These are phyloP conservation scores for Brachionus rotundiformis DNA, from an alignment of 1,140 invertebrate genomes.

Conservation along the genomic window DNA sequence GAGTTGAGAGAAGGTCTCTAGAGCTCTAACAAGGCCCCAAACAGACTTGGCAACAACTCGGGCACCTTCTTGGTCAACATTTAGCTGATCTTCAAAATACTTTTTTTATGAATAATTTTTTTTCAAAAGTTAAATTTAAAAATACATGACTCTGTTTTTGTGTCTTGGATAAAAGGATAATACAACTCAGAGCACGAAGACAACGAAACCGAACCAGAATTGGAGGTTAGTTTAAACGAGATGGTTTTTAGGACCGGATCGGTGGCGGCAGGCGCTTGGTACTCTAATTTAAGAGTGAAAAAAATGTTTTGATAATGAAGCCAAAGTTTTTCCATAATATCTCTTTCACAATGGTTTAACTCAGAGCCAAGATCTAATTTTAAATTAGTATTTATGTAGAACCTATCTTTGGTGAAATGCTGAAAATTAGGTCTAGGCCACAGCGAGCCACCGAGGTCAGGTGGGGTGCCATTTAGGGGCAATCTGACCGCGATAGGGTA, in stretches of 20 bases:
- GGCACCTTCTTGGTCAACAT: neutral
- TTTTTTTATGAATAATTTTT: neutral
- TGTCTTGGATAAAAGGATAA: constrained; percentile 40
- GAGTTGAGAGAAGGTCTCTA: constrained; percentile 52
- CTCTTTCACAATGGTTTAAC: constrained; percentile 37
- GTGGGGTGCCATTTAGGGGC: constrained; percentile 39
- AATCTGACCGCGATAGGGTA: constrained; percentile 46
- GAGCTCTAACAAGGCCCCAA: constrained; percentile 43
- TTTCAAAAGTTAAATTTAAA: neutral
- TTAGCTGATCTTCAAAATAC: constrained; percentile 30
- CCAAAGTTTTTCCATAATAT: constrained; percentile 20
- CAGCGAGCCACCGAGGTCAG: constrained; percentile 30
- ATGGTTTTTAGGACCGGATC: neutral
- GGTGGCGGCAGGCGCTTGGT: neutral
- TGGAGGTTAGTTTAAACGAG: neutral
- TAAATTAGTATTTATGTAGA: neutral
- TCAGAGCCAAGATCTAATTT: neutral
- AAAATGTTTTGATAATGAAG: constrained; percentile 1
- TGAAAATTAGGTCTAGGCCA: constrained; percentile 31
- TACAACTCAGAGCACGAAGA: neutral
- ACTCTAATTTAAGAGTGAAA: neutral
- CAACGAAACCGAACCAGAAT: neutral
- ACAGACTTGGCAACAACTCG: neutral
- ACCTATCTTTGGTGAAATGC: neutral
- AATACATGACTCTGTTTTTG: constrained; percentile 34